A percentile compares a stretch with the other conserved stretches of the same genome.
These are phyloP conservation scores for Chalcosyrphus nemorum DNA, from an alignment of 2,888 invertebrate species.

Conservation along the genomic window DNA sequence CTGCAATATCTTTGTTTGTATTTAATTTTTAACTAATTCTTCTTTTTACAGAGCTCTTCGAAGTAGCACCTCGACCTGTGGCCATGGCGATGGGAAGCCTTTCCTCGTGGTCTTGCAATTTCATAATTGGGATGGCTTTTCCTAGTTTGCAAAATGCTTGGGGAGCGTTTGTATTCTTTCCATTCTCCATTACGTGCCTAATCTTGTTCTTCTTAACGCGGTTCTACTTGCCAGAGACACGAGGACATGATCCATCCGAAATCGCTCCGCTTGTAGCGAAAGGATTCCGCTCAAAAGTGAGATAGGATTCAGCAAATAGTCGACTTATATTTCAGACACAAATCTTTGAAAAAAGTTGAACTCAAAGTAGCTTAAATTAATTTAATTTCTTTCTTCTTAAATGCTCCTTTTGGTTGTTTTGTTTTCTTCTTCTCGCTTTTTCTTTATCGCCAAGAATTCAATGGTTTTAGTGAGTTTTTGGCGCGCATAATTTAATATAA, in stretches of 20 bases:
- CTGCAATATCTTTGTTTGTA: background rate
- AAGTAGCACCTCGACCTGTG: constrained; percentile 91
- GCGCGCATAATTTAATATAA: background rate
- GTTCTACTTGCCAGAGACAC: constrained; percentile 89
- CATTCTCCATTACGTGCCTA: constrained; percentile 85
- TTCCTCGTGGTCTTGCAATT: constrained; percentile 94
- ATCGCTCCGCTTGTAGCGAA: constrained; percentile 85
- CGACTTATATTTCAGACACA: background rate
- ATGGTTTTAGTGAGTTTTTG: background rate
- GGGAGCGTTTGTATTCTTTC: constrained; percentile 89
- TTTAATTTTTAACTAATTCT: constrained; percentile 66
- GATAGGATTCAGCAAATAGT: constrained; percentile 53
- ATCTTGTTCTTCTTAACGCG: constrained; percentile 82
- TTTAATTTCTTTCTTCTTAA: background rate
- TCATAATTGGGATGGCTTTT: constrained; percentile 91
- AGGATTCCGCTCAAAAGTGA: constrained; percentile 84
- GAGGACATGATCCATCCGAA: constrained; percentile 86
- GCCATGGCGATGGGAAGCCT: constrained; percentile 94
- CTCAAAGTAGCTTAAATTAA: constrained; percentile 24
- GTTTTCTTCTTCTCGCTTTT: background rate
- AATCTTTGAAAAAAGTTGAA: constrained; percentile 13
- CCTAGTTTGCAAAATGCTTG: constrained; percentile 85
- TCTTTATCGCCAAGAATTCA: background rate
- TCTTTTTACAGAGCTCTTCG: constrained; percentile 87
- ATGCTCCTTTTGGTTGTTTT: constrained; percentile 1